Base-by-base conservation (phyloP, 2,113 vertebrate species). In the Chelonoidis abingdonii region DNA sequence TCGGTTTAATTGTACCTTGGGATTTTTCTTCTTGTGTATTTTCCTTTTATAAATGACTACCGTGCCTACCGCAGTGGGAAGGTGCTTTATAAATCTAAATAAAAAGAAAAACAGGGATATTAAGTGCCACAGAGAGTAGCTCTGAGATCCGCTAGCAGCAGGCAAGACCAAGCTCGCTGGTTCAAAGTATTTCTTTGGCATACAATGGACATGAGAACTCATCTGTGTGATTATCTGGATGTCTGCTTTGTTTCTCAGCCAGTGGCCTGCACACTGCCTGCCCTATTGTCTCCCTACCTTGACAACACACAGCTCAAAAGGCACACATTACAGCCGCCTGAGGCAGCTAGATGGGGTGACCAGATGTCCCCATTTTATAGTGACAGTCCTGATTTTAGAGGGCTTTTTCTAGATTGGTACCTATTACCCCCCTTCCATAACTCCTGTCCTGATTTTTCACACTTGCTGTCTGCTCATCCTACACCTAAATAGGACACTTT, bases 161-260 rank as follows among this genome's bases (percentile, higher is more conserved):
- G 6, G 35, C 72, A 35, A 95, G 41, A 87, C 29, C 31, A 27
- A 94, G 72, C 8, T 83, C 50, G 9, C 38, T 56, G 80, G 65
- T 44, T 52, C 1, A 2, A 35, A 84, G 27, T 41, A 79, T 41
- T 69, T 47, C 13, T 79, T 91, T 80, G 87, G 83, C 75, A 92
- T 80, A 88, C 81, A 92, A 94, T 80, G 90, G 19, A 29, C 53
- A 13, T 56, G 80, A 83, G 79, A 92, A 13, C 80, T 95, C 80
- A 86, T 84, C 83, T 94, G 52, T 82, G 54, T 52, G 83, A 94
- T 17, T 75, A 97, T 83, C 83, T 84, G 81, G 89, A 92, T 86
- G 89, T 94, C 75, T 80, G 78, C 86, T 65, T 89, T 44, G 19
- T 4, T 95, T 72, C 83, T 86, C 89, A 84, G 92, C 72, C 75